Base-by-base conservation (phyloP, 2,888 invertebrate species). In the Drosophila putrida region DNA sequence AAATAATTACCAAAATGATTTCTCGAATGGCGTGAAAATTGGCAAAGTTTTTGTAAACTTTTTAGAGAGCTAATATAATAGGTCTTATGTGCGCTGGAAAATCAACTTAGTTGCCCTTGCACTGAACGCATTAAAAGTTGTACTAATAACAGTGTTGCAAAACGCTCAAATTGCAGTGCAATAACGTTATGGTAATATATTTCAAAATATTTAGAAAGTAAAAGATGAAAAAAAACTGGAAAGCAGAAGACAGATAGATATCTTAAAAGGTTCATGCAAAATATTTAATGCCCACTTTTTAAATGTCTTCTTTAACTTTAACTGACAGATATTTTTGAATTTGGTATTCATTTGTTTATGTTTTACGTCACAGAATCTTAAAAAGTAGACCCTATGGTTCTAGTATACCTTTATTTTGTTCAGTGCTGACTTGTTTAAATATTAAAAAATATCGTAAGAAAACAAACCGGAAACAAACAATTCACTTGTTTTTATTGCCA, bases 1-100 rank as follows among this genome's bases (percentile, higher is more conserved):
- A 38, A 31, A 31, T 35, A 31, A 53, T 47, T 60, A 6, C 35
- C 51, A 25, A 33, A 53, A 47, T 44, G 44, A 50, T 13, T 75
- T 67, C 35, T n/a, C 4, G 2, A 53, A 57, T 57, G 43, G 43
- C 31, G 49, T 57, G 57, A 44, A 54, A 74, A 67, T 20, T 55
- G 36, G 8, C 8, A n/a, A 59, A 66, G 53, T 65, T 53, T 11
- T 31, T n/a, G n/a, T 8, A 11, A 46, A 57, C 55, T 47, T 46
- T 41, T 13, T 33, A 51, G 38, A 6, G 10, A 35, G 20, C 49
- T 50, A 50, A 9, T 50, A 27, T 20, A 49, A 49, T 35, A 20
- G 35, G 4, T 50, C 25, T 25, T n/a, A 4, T 36, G 35, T 36
- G 27, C 4, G 28, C 39, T 39, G 9, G 6, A 15, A 20, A 33